phyloP scores from a whole-genome alignment of 1,140 invertebrate genomes.

The Plectrocnemia conspersa region DNA sequence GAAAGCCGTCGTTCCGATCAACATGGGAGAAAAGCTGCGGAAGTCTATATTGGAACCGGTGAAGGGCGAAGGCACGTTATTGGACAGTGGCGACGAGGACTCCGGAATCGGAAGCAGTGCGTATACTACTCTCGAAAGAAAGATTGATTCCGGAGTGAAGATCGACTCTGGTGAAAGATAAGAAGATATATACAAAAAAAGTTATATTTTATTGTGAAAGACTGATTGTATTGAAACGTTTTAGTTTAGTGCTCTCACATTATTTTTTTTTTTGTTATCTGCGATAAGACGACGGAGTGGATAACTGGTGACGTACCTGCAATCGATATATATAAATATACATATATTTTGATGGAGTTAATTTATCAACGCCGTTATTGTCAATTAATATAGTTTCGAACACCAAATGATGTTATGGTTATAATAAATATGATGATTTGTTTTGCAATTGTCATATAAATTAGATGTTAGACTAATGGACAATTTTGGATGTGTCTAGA shows the following conservation, averaged over 20 bases:
- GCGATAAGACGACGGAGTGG: no score
- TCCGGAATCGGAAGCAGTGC: conserved; percentile 57
- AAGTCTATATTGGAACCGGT: conserved; percentile 40
- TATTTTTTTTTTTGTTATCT: background rate
- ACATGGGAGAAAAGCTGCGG: conserved; percentile 14
- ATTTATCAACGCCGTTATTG: no score
- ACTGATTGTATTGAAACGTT: conserved; percentile 2
- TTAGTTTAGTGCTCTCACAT: background rate
- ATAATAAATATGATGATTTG: background rate
- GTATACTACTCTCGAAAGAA: conserved; percentile 52
- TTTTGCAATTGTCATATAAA: no score
- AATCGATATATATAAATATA: no score
- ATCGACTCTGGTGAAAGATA: background rate
- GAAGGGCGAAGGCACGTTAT: conserved; percentile 53
- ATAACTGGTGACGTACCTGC: no score
- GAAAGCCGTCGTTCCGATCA: conserved; percentile 26
- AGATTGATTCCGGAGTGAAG: conserved; percentile 35
- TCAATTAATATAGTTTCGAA: conserved; percentile 16
- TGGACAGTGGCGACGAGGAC: conserved; percentile 57
- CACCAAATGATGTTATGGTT: conserved; percentile 4
- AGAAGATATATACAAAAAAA: no score
- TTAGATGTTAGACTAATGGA: no score
- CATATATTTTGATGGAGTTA: no score
- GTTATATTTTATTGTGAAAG: conserved; percentile 5
- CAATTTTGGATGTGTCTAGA: no score